Percentiles rank a stretch among this genome's conserved stretches.
Evolutionary conservation across 2,797 vertebrate species (phyloP).

Genomic region (Ispidina lecontei): DNA sequence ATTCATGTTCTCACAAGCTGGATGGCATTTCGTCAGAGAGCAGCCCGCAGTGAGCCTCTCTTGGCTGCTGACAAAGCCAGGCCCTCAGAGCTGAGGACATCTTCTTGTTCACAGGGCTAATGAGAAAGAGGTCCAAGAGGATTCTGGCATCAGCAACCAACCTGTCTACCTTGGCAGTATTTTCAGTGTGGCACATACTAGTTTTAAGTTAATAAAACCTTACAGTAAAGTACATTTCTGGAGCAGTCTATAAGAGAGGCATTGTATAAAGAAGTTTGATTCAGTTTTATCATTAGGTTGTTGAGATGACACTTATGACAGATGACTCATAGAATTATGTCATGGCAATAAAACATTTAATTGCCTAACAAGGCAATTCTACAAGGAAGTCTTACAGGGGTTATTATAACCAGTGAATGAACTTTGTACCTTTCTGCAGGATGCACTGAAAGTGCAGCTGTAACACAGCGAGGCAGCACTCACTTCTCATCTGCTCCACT

Average conservation of each 20-base stretch:
- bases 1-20: not conserved
- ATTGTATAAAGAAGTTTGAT: not conserved
- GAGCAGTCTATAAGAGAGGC: not conserved
- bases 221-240: not conserved
- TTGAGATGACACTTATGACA: not conserved
- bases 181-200: not conserved
- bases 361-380: not conserved
- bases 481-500: slow-evolving; percentile 15
- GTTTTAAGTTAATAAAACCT: not conserved
- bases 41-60: not conserved
- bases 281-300: not conserved
- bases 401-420: not conserved
- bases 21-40: not conserved
- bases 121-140: not conserved
- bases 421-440: slow-evolving; percentile 10
- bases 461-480: not conserved
- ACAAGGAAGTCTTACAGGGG: not conserved
- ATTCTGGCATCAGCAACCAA: not conserved
- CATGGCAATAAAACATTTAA: slow-evolving; percentile 15
- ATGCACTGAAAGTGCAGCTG: not conserved
- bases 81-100: not conserved
- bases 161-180: not conserved
- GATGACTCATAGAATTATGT: not conserved
- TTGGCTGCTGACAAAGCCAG: not conserved
- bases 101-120: not conserved